Evolutionary conservation across 2,888 invertebrate species (phyloP), one percentile per base, ranked within the genome.

Genomic region (Dryocosmus kuriphilus): DNA sequence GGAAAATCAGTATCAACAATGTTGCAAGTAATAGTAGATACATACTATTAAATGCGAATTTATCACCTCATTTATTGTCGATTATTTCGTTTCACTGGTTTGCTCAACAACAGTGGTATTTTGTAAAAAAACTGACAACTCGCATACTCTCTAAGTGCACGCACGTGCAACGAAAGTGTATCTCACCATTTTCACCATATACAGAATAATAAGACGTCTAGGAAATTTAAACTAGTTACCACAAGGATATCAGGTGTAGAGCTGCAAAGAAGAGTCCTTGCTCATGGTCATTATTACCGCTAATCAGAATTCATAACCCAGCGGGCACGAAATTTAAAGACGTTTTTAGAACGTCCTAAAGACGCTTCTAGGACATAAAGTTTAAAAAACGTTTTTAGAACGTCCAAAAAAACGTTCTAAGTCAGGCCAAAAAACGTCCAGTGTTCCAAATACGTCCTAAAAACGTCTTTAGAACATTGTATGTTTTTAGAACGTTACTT

Each of bases 251-350:
- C 22, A 11, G n/a, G 22, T 55, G 22, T 22, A 22, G 55, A 55
- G 22, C 22, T 55, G 55, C 22, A 11, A 19, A 55, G 55, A 55
- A 55, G 11, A 55, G 55, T 55, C 55, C 55, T 55, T 55, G 55
- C 55, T 55, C 55, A 22, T 22, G 55, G 22, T 55, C 55, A 11
- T 55, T 55, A 55, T 55, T 55, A 55, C 55, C 55, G 55, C 55
- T 55, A 55, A 55, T 22, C n/a, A 55, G 55, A n/a, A 55, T 22
- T 55, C 22, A 55, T 55, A 55, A n/a, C n/a, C n/a, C n/a, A n/a
- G n/a, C n/a, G n/a, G n/a, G n/a, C n/a, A n/a, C n/a, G n/a, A n/a
- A n/a, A n/a, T n/a, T n/a, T n/a, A n/a, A n/a, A n/a, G n/a, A n/a
- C n/a, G n/a, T n/a, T n/a, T n/a, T n/a, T n/a, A n/a, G n/a, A n/a